Evolutionary conservation across 2,113 vertebrate species (phyloP).

Genomic region (Datnioides undecimradiatus): DNA sequence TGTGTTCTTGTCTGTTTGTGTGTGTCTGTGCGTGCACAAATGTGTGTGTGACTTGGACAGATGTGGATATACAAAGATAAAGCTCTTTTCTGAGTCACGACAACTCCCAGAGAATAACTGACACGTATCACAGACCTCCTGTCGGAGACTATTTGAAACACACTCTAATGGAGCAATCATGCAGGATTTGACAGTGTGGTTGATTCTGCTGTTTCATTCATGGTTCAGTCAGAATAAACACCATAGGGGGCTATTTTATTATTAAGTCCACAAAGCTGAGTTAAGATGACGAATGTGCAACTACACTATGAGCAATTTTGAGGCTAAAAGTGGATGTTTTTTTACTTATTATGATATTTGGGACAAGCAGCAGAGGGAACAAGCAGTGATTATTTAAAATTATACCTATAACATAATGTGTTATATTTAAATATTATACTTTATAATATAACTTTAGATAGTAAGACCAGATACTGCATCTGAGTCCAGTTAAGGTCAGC

Average conservation of each 20-base stretch:
- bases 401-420: neutral
- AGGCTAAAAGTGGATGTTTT: constrained; percentile 1
- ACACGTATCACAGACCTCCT: neutral
- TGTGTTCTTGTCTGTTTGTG: constrained; percentile 22
- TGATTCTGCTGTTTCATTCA: neutral
- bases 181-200: neutral
- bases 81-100: constrained; percentile 20
- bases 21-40: neutral
- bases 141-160: constrained; percentile 14
- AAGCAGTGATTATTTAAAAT: neutral
- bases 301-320: neutral
- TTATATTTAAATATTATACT: neutral
- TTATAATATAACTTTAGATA: neutral
- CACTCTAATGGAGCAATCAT: constrained; percentile 28
- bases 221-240: neutral
- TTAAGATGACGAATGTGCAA: neutral
- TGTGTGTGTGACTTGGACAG: neutral
- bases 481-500: neutral
- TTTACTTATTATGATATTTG: neutral
- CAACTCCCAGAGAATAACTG: constrained; percentile 28
- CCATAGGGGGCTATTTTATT: constrained; percentile 18
- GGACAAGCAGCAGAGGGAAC: no score
- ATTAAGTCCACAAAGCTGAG: constrained; percentile 1
- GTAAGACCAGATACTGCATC: neutral
- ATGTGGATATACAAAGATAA: constrained; percentile 35